Evolutionary conservation across 2,113 vertebrate genomes (phyloP).

Genomic region (Heterochromis multidens): DNA sequence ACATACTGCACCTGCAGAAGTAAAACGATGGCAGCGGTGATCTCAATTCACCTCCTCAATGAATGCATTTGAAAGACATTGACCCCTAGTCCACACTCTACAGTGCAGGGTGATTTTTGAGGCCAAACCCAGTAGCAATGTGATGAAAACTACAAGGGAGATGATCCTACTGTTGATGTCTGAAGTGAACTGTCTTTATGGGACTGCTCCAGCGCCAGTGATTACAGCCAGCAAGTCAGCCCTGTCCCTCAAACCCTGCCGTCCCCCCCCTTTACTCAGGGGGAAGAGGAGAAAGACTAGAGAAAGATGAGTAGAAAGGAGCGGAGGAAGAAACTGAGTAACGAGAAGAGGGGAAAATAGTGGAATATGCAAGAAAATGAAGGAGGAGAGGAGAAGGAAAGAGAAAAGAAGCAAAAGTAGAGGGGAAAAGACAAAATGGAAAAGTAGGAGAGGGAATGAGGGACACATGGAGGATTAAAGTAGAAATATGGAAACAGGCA

Average conservation of each 20-base stretch:
- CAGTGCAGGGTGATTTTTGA: slow-evolving; percentile 28
- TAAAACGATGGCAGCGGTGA: neutral
- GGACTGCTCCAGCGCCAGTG: slow-evolving; percentile 39
- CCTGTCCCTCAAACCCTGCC: slow-evolving; percentile 41
- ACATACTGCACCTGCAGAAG: neutral
- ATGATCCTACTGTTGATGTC: slow-evolving; percentile 37
- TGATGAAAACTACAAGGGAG: slow-evolving; percentile 47
- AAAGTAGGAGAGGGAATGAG: neutral
- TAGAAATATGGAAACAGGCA: neutral
- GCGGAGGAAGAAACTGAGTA: neutral
- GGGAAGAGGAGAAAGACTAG: neutral
- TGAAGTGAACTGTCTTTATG: slow-evolving; percentile 46
- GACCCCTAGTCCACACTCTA: slow-evolving; percentile 44
- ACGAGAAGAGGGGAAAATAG: neutral
- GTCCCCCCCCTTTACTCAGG: neutral
- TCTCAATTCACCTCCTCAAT: slow-evolving; percentile 36
- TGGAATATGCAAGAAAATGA: neutral
- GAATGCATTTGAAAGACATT: slow-evolving; percentile 54
- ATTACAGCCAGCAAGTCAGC: slow-evolving; percentile 64
- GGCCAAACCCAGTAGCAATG: slow-evolving; percentile 51
- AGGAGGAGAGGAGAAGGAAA: neutral
- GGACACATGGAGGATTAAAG: neutral
- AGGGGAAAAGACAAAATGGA: no score
- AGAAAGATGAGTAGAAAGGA: neutral
- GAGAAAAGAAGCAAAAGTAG: neutral